Conservation (phyloP, 2,888 invertebrate species). For the Maniola hyperantus region DNA sequence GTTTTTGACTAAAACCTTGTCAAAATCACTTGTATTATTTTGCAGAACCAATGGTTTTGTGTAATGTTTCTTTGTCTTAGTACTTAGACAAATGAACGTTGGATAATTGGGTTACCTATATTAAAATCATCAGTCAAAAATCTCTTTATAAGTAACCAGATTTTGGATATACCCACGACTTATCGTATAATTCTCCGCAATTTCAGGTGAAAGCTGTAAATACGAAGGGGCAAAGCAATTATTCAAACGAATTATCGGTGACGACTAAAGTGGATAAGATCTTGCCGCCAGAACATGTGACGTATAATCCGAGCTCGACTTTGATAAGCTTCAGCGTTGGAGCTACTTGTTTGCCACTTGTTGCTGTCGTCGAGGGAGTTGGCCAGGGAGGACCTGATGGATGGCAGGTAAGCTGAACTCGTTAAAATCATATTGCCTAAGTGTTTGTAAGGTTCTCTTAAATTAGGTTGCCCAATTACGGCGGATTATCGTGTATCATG, state of each 20-base stretch:
- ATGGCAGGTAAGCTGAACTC: conserved; percentile 62
- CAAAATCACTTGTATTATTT: background rate
- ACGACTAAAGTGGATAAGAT: conserved; percentile 93
- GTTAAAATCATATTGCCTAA: no score
- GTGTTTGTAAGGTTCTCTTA: no score
- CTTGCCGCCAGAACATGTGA: conserved; percentile 90
- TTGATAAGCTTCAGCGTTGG: conserved; percentile 90
- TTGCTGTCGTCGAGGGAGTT: conserved; percentile 87
- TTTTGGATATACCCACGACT: no score
- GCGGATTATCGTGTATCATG: background rate
- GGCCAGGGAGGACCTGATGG: conserved; percentile 73
- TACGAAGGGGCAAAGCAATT: conserved; percentile 93
- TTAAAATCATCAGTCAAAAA: no score
- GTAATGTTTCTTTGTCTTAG: no score
- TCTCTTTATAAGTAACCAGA: no score
- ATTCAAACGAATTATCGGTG: conserved; percentile 91
- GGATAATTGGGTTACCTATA: no score
- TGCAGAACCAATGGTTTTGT: no score
- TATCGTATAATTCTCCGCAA: background rate
- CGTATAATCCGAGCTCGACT: conserved; percentile 90
- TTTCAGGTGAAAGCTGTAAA: conserved; percentile 91
- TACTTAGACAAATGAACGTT: no score
- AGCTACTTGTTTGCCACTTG: conserved; percentile 89
- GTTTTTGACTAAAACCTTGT: background rate
- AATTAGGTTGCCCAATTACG: no score